Percentiles rank a stretch among this genome's conserved stretches.
phyloP scores from a whole-genome alignment of 2,888 invertebrate species.

The Bibio marci region DNA sequence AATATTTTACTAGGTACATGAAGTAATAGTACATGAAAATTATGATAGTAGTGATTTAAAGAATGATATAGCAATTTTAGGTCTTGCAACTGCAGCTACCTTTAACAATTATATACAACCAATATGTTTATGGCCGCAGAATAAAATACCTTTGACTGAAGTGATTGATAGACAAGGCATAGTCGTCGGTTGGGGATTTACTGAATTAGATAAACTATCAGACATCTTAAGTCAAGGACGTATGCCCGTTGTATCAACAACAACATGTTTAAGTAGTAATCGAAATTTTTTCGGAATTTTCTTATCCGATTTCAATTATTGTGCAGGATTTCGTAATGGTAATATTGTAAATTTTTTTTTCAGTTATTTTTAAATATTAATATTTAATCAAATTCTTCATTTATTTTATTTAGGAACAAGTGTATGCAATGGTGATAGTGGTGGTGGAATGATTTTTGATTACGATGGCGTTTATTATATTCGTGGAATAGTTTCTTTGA shows the following conservation, averaged over 20 bases:
- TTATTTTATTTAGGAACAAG: constrained; percentile 26
- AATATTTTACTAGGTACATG: constrained; percentile 3
- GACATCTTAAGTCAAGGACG: constrained; percentile 16
- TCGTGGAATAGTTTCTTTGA: constrained; percentile 12
- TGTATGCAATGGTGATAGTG: constrained; percentile 36
- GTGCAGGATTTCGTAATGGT: constrained; percentile 12
- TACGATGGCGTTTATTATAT: constrained; percentile 6
- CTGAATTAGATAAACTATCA: constrained; percentile 17
- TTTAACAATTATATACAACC: constrained; percentile 25
- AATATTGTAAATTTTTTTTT: constrained; percentile 6
- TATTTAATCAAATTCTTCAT: background rate
- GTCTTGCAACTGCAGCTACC: constrained; percentile 18
- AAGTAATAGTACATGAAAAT: constrained; percentile 5
- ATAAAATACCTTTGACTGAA: constrained; percentile 8
- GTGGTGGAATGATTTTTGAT: constrained; percentile 30
- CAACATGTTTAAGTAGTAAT: constrained; percentile 16
- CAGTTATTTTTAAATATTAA: constrained; percentile 5
- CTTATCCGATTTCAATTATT: constrained; percentile 8
- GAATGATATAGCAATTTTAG: constrained; percentile 25
- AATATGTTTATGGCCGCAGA: constrained; percentile 22
- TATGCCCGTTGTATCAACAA: constrained; percentile 21
- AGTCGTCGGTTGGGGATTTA: constrained; percentile 28
- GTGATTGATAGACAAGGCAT: constrained; percentile 9
- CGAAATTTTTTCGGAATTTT: constrained; percentile 8
- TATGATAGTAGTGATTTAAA: constrained; percentile 3